These are phyloP conservation scores for Sebastes schlegelii DNA, from an alignment of 2,113 vertebrate genomes.

Conservation along the genomic window DNA sequence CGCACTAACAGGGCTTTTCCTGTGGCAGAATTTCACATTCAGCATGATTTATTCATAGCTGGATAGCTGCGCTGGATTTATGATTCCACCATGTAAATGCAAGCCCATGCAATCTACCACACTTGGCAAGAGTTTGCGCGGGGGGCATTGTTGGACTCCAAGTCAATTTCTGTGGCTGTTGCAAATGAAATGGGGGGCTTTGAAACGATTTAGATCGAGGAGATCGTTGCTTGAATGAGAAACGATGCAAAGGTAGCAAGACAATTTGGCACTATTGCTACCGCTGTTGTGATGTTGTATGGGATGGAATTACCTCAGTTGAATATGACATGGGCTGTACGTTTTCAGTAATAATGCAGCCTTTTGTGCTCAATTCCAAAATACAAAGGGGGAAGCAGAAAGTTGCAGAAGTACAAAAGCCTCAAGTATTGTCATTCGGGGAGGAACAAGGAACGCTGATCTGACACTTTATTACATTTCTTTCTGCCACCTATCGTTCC, in stretches of 20 bases:
- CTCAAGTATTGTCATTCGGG: slow-evolving; percentile 27
- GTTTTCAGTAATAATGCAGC: neutral
- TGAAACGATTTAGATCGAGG: slow-evolving; percentile 36
- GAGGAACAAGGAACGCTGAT: slow-evolving; percentile 47
- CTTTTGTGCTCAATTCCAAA: slow-evolving; percentile 3
- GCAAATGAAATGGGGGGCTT: slow-evolving; percentile 35
- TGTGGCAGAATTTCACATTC: slow-evolving; percentile 73
- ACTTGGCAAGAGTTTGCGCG: slow-evolving; percentile 52
- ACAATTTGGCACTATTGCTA: neutral
- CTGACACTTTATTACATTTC: slow-evolving; percentile 52
- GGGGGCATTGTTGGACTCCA: slow-evolving; percentile 44
- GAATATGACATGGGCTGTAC: neutral
- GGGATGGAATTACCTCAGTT: slow-evolving; percentile 12
- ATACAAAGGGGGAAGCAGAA: slow-evolving; percentile 9
- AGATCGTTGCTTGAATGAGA: slow-evolving; percentile 24
- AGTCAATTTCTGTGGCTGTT: slow-evolving; percentile 38
- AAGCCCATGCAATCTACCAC: slow-evolving; percentile 52
- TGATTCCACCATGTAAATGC: slow-evolving; percentile 65
- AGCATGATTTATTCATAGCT: slow-evolving; percentile 78
- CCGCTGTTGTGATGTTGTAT: slow-evolving; percentile 10
- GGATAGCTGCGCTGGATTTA: slow-evolving; percentile 64
- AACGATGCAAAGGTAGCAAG: slow-evolving; percentile 15
- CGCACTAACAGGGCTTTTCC: slow-evolving; percentile 70
- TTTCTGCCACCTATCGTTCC: slow-evolving; percentile 47
- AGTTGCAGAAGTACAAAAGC: slow-evolving; percentile 30